Evolutionary conservation across 2,888 invertebrate species (phyloP).

Genomic region (Chrysodeixis includens): DNA sequence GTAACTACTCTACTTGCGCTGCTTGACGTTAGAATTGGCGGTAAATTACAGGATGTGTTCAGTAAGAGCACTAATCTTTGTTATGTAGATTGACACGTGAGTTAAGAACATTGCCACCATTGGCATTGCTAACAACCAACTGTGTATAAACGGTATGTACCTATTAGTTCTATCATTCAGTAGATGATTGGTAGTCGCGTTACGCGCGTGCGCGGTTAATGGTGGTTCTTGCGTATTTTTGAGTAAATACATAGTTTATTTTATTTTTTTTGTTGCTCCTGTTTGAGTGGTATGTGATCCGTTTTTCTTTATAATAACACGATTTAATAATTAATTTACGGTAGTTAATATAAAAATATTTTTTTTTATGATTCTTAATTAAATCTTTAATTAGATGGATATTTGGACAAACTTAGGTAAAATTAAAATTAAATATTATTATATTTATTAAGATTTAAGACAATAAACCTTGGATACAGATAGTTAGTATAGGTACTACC

Average conservation of each 20-base stretch:
- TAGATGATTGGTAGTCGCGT: constrained; percentile 20
- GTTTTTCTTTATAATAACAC: not conserved
- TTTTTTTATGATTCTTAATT: no score
- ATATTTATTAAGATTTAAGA: no score
- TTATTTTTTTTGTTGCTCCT: not conserved
- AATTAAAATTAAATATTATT: no score
- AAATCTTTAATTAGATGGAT: no score
- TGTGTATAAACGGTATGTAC: not conserved
- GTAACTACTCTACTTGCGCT: not conserved
- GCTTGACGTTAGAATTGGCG: constrained; percentile 8
- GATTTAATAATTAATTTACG: no score
- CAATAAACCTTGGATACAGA: no score
- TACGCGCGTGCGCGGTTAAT: constrained; percentile 25
- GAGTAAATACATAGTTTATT: not conserved
- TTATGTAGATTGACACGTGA: constrained; percentile 20
- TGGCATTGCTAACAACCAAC: constrained; percentile 16
- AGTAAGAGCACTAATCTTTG: constrained; percentile 23
- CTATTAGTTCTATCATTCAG: constrained; percentile 16
- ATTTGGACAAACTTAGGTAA: no score
- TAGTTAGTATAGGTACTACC: no score
- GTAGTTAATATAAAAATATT: no score
- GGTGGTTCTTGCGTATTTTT: constrained; percentile 2
- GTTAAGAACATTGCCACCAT: constrained; percentile 25
- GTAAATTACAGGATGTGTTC: constrained; percentile 44
- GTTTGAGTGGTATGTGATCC: not conserved